Conservation (phyloP, 1,140 invertebrate species). For the Diuraphis noxia region DNA sequence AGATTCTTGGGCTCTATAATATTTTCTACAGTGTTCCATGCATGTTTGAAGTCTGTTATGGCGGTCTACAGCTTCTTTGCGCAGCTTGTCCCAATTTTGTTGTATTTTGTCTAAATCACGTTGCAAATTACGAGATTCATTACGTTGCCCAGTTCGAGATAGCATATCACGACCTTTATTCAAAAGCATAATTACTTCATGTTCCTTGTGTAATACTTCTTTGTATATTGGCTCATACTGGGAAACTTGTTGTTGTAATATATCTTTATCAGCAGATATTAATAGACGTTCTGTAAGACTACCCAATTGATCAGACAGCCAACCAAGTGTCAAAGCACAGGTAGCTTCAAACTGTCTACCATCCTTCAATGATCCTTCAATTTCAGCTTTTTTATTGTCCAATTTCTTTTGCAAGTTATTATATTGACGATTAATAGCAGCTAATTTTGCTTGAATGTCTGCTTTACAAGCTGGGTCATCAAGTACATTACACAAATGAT, state of each 20-base stretch:
- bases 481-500: constrained; percentile 83
- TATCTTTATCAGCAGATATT: constrained; percentile 82
- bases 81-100: constrained; percentile 85
- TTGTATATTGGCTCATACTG: constrained; percentile 87
- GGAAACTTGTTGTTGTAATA: constrained; percentile 82
- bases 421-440: constrained; percentile 80
- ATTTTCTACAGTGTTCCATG: constrained; percentile 90
- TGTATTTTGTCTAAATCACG: constrained; percentile 84
- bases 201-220: constrained; percentile 85
- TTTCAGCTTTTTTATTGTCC: constrained; percentile 85
- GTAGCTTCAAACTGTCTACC: constrained; percentile 83
- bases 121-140: constrained; percentile 63
- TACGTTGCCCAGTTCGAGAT: constrained; percentile 62
- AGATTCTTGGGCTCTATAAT: constrained; percentile 78
- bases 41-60: constrained; percentile 84
- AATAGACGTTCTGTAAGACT: constrained; percentile 75
- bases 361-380: constrained; percentile 78
- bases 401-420: constrained; percentile 84
- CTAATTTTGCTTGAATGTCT: constrained; percentile 87
- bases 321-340: constrained; percentile 83
- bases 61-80: constrained; percentile 80
- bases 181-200: constrained; percentile 90
- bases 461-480: constrained; percentile 86
- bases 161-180: constrained; percentile 85
- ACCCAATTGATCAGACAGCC: constrained; percentile 79